phyloP scores from a whole-genome alignment of 2,888 invertebrate species.

The Drosophila quasianomalipes region DNA sequence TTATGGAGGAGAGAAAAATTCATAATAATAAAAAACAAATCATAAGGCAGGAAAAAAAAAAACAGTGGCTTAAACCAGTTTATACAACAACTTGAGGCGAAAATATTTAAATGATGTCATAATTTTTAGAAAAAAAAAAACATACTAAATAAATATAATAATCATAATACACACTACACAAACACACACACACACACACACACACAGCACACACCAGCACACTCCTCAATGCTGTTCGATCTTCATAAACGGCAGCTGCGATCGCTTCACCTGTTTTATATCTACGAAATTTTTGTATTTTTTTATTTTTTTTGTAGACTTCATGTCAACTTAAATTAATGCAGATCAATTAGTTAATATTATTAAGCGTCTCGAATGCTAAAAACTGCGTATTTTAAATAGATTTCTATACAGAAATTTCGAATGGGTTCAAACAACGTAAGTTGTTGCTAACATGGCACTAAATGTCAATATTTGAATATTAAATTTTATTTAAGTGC shows the following conservation, averaged over 20 bases:
- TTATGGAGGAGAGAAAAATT: constrained; percentile 39
- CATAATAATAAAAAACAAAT: constrained; percentile 28
- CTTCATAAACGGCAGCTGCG: constrained; percentile 54
- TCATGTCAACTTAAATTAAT: constrained; percentile 76
- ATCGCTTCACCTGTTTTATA: constrained; percentile 50
- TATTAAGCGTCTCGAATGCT: constrained; percentile 72
- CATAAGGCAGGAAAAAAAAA: constrained; percentile 28
- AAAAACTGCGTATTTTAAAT: constrained; percentile 56
- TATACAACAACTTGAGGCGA: constrained; percentile 67
- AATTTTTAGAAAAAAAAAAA: constrained; percentile 67
- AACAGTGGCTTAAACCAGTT: constrained; percentile 73
- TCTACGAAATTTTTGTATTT: background rate
- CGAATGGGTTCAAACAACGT: constrained; percentile 56
- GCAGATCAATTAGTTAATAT: constrained; percentile 82
- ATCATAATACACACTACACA: constrained; percentile 71
- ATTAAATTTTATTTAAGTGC: constrained; percentile 81
- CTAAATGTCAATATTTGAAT: constrained; percentile 83
- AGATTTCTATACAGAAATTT: constrained; percentile 48
- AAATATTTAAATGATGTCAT: constrained; percentile 82
- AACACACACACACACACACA: constrained; percentile 31
- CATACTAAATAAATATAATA: constrained; percentile 65
- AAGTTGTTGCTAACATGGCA: constrained; percentile 81
- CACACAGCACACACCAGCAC: background rate
- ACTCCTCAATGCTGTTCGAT: constrained; percentile 41
- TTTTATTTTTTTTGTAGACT: constrained; percentile 30